Percentiles rank a stretch among this genome's conserved stretches.
These are phyloP conservation scores for Zonitis immaculata DNA, from an alignment of 2,888 invertebrate genomes.

Conservation along the genomic window DNA sequence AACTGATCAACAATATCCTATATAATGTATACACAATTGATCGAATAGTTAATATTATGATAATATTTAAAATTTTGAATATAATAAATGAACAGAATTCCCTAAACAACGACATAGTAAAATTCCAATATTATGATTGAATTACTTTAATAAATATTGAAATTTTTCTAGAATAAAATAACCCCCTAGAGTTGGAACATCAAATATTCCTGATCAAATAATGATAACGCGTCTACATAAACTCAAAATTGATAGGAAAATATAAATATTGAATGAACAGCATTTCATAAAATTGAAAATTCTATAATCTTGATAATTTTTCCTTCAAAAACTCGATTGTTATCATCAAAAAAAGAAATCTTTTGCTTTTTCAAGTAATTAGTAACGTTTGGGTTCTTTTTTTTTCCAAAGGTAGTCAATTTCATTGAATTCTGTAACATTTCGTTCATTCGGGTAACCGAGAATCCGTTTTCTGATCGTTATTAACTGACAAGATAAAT, in stretches of 20 bases:
- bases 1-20: neutral
- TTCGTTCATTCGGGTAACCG: neutral
- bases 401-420: no score
- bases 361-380: neutral
- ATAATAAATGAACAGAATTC: neutral
- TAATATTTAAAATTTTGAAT: neutral
- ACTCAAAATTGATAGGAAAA: neutral
- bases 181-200: neutral
- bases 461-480: neutral
- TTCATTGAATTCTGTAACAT: neutral
- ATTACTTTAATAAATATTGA: neutral
- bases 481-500: slow-evolving; percentile 15
- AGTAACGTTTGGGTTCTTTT: neutral
- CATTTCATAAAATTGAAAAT: no score
- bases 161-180: neutral
- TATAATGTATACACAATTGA: no score
- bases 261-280: neutral
- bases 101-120: neutral
- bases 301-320: no score
- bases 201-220: neutral
- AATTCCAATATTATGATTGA: no score
- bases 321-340: no score
- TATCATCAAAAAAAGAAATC: no score
- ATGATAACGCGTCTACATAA: neutral
- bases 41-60: neutral